Evolutionary conservation across 2,888 invertebrate genomes (phyloP), one percentile per base, ranked within the genome.

Genomic region (Chrysolina haemoptera): DNA sequence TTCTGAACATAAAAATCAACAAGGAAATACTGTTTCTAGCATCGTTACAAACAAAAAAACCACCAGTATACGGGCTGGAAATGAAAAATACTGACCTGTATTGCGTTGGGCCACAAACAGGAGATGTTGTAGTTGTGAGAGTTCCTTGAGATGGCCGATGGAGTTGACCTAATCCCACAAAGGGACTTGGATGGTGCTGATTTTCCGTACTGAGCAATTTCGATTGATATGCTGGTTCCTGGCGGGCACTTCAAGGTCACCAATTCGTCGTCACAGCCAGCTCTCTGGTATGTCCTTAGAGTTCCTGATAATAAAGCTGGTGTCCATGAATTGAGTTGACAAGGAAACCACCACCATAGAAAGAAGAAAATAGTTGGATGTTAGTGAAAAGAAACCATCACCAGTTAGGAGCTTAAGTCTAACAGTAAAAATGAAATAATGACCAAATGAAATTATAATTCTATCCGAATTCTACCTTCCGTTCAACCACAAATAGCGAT

Each of bases 211-310:
- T 95, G 95, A n/a, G 97, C 97, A 82, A 96, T 90, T 86, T 96
- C 95, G 81, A 98, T 95, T 83, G 94, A 94, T 86, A 98, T 97
- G 83, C 96, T 95, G 48, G 98, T 98, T 68, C 96, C 96, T 63
- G 94, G 90, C 40, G 98, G 98, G 88, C 98, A 98, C 85, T 94
- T 93, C 77, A 98, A 91, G 65, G 93, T 93, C 86, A 98, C 93
- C 87, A 93, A 91, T 85, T 98, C 95, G 77, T 96, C 95, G 89
- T 98, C 97, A 89, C 98, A 98, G 68, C 96, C 96, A 65, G 96
- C 96, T 79, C 94, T 93, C 86, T 97, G 96, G 88, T 96, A 96
- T 62, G 96, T 97, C 85, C 96, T 91, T 82, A 98, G 91, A 41
- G 97, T 97, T 81, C 96, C 96, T 84, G 96, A 93, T 82, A 98